phyloP scores from a whole-genome alignment of 2,113 vertebrate genomes.

The Synodontis membranacea region DNA sequence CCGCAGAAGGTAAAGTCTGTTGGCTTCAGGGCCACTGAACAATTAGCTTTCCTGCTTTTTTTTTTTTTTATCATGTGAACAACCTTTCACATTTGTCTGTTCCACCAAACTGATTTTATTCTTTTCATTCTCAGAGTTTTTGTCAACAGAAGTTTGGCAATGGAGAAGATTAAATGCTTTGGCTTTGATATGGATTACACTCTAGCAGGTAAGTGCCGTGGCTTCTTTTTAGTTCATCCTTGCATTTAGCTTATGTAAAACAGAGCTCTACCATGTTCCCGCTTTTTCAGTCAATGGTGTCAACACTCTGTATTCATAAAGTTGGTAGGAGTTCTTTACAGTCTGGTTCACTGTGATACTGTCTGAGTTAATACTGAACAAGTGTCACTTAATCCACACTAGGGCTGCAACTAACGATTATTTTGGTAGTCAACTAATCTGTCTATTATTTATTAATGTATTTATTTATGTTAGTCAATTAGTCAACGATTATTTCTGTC shows the following conservation, averaged over 20 bases:
- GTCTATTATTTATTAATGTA: too few species aligned
- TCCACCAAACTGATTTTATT: slow-evolving; percentile 30
- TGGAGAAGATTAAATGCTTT: slow-evolving; percentile 99
- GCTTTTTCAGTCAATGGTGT: background rate
- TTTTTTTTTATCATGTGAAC: background rate
- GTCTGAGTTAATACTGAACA: background rate
- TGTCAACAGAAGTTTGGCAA: slow-evolving; percentile 98
- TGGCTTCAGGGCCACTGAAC: background rate
- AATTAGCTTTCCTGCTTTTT: background rate
- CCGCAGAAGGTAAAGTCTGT: background rate
- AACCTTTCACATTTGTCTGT: slow-evolving; percentile 4
- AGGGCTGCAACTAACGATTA: too few species aligned
- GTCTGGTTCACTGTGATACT: background rate
- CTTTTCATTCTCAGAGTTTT: slow-evolving; percentile 82
- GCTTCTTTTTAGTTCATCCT: background rate
- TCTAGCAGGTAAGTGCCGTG: slow-evolving; percentile 83
- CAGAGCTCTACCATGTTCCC: background rate
- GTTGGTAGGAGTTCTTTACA: background rate
- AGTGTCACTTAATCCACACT: background rate
- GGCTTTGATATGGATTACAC: slow-evolving; percentile 99
- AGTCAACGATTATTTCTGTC: too few species aligned
- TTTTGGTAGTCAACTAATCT: too few species aligned
- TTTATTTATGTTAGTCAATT: too few species aligned
- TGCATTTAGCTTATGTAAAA: background rate
- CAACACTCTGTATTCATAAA: background rate